phyloP scores from a whole-genome alignment of 2,797 vertebrate species.

The Xenopus petersii region DNA sequence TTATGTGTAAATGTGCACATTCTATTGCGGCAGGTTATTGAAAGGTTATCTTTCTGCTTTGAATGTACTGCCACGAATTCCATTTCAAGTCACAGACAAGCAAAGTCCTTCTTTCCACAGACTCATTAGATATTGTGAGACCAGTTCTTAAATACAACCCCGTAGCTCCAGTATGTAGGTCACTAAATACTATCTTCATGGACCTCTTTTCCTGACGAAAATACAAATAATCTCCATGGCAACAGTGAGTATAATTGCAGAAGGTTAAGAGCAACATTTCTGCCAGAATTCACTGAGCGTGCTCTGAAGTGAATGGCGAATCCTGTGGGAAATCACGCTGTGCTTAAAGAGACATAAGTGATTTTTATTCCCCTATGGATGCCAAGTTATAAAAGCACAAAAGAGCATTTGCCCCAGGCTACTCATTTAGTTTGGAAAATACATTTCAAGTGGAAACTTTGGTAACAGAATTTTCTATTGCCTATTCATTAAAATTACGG shows the following conservation, averaged over 20 bases:
- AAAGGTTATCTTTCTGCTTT: too few relatives aligned
- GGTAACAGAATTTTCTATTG: background rate
- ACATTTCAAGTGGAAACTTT: background rate
- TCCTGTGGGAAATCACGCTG: slow-evolving; percentile 17
- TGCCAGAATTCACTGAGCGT: background rate
- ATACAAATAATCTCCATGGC: slow-evolving; percentile 31
- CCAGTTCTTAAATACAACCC: background rate
- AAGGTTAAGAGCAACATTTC: slow-evolving; percentile 11
- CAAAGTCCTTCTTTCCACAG: background rate
- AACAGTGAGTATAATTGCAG: slow-evolving; percentile 24
- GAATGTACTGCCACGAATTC: too few relatives aligned
- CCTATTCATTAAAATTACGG: background rate
- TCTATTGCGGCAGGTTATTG: too few relatives aligned
- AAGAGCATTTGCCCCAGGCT: slow-evolving; percentile 3
- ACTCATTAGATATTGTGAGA: background rate
- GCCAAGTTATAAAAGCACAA: background rate
- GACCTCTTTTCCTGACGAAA: slow-evolving; percentile 8
- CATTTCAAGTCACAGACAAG: background rate
- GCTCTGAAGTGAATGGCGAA: background rate
- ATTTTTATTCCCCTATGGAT: slow-evolving; percentile 5
- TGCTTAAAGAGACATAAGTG: slow-evolving; percentile 7
- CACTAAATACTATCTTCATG: slow-evolving; percentile 1
- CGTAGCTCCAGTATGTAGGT: background rate
- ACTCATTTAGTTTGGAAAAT: background rate
- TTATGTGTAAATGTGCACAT: too few relatives aligned